Evolutionary conservation across 2,888 invertebrate species (phyloP), one percentile per base, ranked within the genome.

Genomic region (Amaurobius ferox): DNA sequence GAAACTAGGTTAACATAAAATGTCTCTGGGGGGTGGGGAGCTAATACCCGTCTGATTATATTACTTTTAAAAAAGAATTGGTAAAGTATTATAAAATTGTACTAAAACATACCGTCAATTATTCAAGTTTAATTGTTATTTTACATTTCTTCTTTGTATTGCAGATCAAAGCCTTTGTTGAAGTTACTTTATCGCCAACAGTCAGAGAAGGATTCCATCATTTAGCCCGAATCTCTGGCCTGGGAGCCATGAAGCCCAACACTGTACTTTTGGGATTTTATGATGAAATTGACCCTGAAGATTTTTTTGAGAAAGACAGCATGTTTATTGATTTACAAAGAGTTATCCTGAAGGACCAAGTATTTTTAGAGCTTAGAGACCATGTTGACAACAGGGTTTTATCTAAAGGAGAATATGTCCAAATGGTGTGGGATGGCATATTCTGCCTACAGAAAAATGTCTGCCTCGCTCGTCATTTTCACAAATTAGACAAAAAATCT

Each of bases 171-270:
- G 98, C 99, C 0, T 99, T 99, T 92, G 95, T 98, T 0, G 99
- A 99, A 92, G 92, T 99, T 9, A 98, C 98, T 0, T 93, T 98
- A 11, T 95, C 98, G 0, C 93, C 94, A 79, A 94, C 95, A 0
- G 95, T 99, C 0, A 93, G 98, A 0, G 95, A 96, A 89, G 99
- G 99, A 1, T 94, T 98, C 62, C 96, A 96, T 86, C 98, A 99
- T 92, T 93, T 99, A 88, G 94, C 97, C 70, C 93, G 98, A 35
- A 92, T 98, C 86, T 95, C 97, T 0, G 99, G 99, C 1, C 94
- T 99, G 91, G 99, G 99, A 0, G 99, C 99, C 16, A 99, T 99
- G 99, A 99, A 99, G 91, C 98, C 99, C 0, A 99, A 99, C 91
- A 99, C 99, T 0, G 96, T 99, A 83, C 94, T 99, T 40, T 92